These are phyloP conservation scores for Ovis aries DNA, from an alignment of 2,113 vertebrate genomes.

Conservation along the genomic window ARS-UI_Ramb_v3.0 NC_056067.1:34009001-34009500, in stretches of 20 bases:
- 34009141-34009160: background rate
- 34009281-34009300: background rate
- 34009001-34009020: background rate
- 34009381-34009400: background rate
- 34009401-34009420: background rate
- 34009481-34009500: background rate
- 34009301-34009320: background rate
- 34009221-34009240: background rate
- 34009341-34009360: background rate
- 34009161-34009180: background rate
- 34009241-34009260: background rate
- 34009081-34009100: background rate
- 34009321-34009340: background rate
- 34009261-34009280: background rate
- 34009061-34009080: background rate
- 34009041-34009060: background rate
- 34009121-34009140: background rate
- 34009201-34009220: background rate
- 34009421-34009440: background rate
- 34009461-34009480: background rate
- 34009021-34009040: background rate
- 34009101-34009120: slow-evolving; percentile 3
- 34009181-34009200: background rate
- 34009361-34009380: background rate
- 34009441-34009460: background rate